Conservation (phyloP, 2,797 vertebrate genomes). For the Siniperca scherzeri region DNA sequence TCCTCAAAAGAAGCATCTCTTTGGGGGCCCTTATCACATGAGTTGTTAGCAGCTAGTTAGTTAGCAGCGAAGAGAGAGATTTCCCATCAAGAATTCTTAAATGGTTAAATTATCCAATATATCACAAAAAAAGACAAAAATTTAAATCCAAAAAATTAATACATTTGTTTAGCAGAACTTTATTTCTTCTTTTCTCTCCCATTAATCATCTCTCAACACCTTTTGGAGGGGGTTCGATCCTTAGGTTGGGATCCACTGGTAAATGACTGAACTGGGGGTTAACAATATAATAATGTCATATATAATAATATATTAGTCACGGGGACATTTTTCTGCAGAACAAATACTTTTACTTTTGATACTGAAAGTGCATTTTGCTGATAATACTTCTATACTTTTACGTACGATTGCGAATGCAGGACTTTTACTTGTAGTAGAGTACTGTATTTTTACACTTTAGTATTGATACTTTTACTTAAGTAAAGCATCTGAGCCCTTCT, state of each 20-base stretch:
- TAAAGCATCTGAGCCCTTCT: neutral
- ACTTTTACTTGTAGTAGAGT: neutral
- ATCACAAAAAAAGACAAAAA: too few relatives aligned
- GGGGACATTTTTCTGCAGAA: too few relatives aligned
- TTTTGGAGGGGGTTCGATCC: neutral
- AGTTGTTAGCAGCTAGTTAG: neutral
- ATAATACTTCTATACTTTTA: neutral
- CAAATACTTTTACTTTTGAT: neutral
- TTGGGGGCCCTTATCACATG: neutral
- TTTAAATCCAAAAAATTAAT: too few relatives aligned
- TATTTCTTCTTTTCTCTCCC: neutral
- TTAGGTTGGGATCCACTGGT: neutral
- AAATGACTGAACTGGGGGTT: neutral
- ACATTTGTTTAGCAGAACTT: too few relatives aligned
- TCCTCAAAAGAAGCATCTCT: neutral
- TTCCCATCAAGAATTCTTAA: neutral
- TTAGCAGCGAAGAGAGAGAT: neutral
- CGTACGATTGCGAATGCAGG: neutral
- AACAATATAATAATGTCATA: too few relatives aligned
- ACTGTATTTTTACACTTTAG: neutral
- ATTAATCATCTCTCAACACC: neutral
- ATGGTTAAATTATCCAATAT: too few relatives aligned
- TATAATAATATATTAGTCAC: neutral
- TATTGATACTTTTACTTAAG: neutral
- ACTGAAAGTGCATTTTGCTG: neutral